A percentile compares a stretch with the other conserved stretches of the same genome.
Evolutionary conservation across 2,888 invertebrate species (phyloP).

Genomic region (Tiliacea aurago): DNA sequence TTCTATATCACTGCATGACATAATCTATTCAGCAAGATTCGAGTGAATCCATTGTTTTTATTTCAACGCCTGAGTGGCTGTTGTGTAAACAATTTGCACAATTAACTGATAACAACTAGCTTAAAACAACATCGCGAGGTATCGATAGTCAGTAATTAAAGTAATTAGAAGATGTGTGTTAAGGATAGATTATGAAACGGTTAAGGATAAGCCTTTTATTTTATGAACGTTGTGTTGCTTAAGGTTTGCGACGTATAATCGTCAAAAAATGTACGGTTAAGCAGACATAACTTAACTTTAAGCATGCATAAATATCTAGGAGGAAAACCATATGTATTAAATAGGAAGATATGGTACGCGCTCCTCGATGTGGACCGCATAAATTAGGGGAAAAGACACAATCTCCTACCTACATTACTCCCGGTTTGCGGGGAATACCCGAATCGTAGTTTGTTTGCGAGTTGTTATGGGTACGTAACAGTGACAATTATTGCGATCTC

Average conservation of each 20-base stretch:
- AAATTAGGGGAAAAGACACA: too few relatives aligned
- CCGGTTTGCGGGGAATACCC: too few relatives aligned
- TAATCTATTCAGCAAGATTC: conserved; percentile 46
- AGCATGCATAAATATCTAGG: neutral
- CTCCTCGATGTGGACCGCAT: too few relatives aligned
- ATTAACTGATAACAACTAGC: conserved; percentile 19
- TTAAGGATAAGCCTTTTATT: too few relatives aligned
- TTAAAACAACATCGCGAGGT: conserved; percentile 1
- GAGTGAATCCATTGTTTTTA: conserved; percentile 52
- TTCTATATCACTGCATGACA: conserved; percentile 38
- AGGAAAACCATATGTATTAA: too few relatives aligned
- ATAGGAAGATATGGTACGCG: too few relatives aligned
- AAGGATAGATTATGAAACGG: conserved; percentile 5
- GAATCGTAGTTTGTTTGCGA: too few relatives aligned
- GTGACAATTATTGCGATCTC: too few relatives aligned
- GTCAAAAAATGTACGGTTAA: neutral
- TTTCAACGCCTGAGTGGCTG: conserved; percentile 19
- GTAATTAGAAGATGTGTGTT: conserved; percentile 14
- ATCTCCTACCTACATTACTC: too few relatives aligned
- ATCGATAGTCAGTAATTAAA: conserved; percentile 21
- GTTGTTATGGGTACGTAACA: too few relatives aligned
- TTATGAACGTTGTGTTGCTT: too few relatives aligned
- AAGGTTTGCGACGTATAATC: neutral
- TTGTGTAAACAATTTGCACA: conserved; percentile 50
- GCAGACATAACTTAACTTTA: neutral